Evolutionary conservation across 2,797 vertebrate species (phyloP).

Genomic region (Carapus acus): DNA sequence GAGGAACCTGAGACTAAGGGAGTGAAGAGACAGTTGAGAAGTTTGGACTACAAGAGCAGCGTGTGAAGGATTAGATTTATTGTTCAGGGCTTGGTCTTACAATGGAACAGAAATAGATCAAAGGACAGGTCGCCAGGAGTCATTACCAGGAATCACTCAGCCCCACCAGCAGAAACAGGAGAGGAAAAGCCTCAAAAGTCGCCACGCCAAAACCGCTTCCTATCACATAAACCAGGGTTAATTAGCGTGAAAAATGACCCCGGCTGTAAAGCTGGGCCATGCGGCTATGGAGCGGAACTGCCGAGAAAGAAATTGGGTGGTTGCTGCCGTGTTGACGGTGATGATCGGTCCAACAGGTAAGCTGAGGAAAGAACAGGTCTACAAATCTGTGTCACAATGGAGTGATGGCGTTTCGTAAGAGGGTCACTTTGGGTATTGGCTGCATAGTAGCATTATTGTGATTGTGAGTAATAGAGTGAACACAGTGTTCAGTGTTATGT

Average conservation of each 20-base stretch:
- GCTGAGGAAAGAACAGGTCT: constrained; percentile 3
- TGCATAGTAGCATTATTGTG: constrained; percentile 36
- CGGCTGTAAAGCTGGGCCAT: constrained; percentile 27
- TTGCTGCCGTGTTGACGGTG: constrained; percentile 13
- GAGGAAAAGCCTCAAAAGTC: constrained; percentile 21
- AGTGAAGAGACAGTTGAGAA: constrained; percentile 66
- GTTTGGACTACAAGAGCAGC: constrained; percentile 57
- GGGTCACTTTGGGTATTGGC: constrained; percentile 23
- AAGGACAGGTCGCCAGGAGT: constrained; percentile 45
- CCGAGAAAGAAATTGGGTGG: constrained; percentile 11
- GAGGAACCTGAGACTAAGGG: constrained; percentile 61
- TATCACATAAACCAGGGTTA: constrained; percentile 31
- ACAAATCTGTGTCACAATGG: constrained; percentile 12
- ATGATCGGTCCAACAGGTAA: constrained; percentile 27
- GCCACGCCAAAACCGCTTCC: constrained; percentile 14
- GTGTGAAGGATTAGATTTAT: constrained; percentile 64
- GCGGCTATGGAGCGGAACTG: constrained; percentile 26
- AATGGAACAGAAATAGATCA: constrained; percentile 58
- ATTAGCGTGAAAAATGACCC: constrained; percentile 37
- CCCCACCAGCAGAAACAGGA: constrained; percentile 26
- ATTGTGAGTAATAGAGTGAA: constrained; percentile 27
- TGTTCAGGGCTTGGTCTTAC: constrained; percentile 47
- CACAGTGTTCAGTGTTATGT: constrained; percentile 26
- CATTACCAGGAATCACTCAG: constrained; percentile 39
- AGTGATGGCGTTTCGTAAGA: constrained; percentile 8